Base-by-base conservation (phyloP, 2,888 invertebrate species). In the Abrostola tripartita region DNA sequence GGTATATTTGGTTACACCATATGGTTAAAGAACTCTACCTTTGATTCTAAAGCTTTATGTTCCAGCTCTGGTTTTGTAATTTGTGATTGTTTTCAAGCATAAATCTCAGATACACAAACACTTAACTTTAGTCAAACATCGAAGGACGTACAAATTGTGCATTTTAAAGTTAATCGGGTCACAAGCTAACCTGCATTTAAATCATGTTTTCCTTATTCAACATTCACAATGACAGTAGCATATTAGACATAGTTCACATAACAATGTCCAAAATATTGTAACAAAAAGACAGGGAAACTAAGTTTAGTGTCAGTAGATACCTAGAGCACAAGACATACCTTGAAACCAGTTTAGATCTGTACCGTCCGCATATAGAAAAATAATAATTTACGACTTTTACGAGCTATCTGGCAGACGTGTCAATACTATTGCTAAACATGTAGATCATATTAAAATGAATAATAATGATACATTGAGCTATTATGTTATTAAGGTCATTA, bases 261-360 rank as follows among this genome's bases (percentile, higher is more conserved):
- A 85, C 87, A 88, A 86, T 88, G 89, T 91, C 74, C 86, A 68
- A 88, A 88, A 85, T 89, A 92, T 90, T 88, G 87, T 85, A 86
- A 88, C 87, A 85, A 89, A 88, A 86, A 82, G 82, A 86, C 83
- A 83, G 86, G 88, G 87, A 86, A 87, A 83, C 81, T 84, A 81
- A 85, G 82, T 85, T 88, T 87, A 86, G 86, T 86, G 78, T 84
- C 85, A 76, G 83, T 86, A 85, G 83, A 83, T 86, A 24, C 44
- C 44, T 47, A 87, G 81, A 85, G 79, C 81, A 87, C 81, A 84
- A 83, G 85, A 70, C 82, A 88, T 87, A 79, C 84, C 81, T 76
- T 60, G 70, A 81, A 90, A 92, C 92, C 87, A 59, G 91, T 92
- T 90, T 86, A 68, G 67, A 75, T 54, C 38, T 49, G 89, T 89